Percentiles rank a stretch among this genome's conserved stretches.
These are phyloP conservation scores for Tachina fera DNA, from an alignment of 2,888 invertebrate species.

Conservation along the genomic window DNA sequence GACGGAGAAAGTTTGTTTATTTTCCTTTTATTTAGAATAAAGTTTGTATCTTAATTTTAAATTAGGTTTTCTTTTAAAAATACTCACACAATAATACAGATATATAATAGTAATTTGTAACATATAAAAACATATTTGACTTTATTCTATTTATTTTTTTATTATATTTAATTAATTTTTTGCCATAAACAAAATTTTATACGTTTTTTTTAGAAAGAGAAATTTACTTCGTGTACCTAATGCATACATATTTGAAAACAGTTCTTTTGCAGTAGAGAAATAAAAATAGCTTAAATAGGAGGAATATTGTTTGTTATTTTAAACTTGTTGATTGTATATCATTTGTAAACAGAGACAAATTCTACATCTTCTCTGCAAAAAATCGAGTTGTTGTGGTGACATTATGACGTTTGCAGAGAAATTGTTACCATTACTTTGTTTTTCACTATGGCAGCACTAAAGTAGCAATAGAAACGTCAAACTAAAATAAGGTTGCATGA, in stretches of 20 bases:
- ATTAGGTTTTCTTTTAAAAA: conserved; percentile 54
- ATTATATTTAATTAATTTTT: conserved; percentile 24
- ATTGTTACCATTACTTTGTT: too few species aligned
- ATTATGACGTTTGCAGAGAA: too few species aligned
- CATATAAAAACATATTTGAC: conserved; percentile 63
- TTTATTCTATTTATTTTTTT: conserved; percentile 24
- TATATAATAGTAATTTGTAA: conserved; percentile 67
- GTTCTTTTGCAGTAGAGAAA: conserved; percentile 1
- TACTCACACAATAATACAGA: conserved; percentile 70
- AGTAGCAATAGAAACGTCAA: too few species aligned
- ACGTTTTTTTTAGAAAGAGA: conserved; percentile 11
- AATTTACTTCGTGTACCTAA: conserved; percentile 21
- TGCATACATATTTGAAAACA: conserved; percentile 43
- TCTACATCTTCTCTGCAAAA: too few species aligned
- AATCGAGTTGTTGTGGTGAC: too few species aligned
- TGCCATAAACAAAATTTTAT: conserved; percentile 51
- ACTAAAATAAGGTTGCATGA: too few species aligned
- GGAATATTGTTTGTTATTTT: not conserved
- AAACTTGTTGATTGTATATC: not conserved
- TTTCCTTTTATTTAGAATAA: conserved; percentile 38
- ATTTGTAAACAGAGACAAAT: too few species aligned
- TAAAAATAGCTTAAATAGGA: not conserved
- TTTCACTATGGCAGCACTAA: too few species aligned
- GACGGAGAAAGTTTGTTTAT: conserved; percentile 59
- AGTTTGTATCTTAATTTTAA: conserved; percentile 49